These are phyloP conservation scores for Oscheius sp. DNA, from an alignment of 2,888 invertebrate species.

Conservation along the genomic window DNA sequence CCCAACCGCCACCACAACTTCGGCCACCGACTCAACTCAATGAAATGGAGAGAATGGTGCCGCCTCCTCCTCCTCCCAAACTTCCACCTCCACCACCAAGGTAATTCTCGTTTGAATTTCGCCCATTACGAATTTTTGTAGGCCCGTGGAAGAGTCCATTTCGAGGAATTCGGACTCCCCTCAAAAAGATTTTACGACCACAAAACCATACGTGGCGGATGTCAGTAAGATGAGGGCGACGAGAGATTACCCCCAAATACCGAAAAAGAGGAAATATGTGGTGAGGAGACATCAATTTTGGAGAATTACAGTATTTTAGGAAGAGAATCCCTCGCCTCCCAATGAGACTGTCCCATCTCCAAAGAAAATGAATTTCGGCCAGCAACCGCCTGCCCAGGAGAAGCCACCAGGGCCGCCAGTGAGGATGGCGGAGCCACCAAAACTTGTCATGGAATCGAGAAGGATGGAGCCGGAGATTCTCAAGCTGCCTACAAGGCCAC, in stretches of 20 bases:
- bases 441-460: background rate
- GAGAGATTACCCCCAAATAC: background rate
- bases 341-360: background rate
- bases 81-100: background rate
- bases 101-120: background rate
- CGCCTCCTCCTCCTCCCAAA: conserved; percentile 37
- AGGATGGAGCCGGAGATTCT: background rate
- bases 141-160: background rate
- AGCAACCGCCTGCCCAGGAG: no score
- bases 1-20: no score
- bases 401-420: background rate
- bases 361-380: background rate
- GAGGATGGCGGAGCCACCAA: background rate
- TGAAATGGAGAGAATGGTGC: background rate
- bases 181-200: background rate
- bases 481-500: background rate
- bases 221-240: conserved; percentile 3
- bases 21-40: no score
- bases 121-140: background rate
- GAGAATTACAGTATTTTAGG: background rate
- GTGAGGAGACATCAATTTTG: background rate
- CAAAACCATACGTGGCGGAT: conserved; percentile 2
- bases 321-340: background rate
- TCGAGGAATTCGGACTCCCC: background rate
- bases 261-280: conserved; percentile 18